These are phyloP conservation scores for Spondyliosoma cantharus DNA, from an alignment of 2,797 vertebrate species.

Conservation along the genomic window DNA sequence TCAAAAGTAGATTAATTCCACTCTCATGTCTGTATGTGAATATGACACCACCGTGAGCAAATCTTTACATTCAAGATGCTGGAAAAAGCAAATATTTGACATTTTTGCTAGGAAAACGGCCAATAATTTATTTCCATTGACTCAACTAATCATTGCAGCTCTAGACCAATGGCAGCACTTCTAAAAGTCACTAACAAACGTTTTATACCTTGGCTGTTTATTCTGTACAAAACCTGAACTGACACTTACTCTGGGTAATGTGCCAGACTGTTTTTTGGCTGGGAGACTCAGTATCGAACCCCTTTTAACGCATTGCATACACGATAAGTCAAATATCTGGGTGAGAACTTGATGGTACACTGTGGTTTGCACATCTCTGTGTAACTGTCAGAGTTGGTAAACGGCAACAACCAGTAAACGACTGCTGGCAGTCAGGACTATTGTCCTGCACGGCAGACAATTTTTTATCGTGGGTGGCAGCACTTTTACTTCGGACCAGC, in stretches of 20 bases:
- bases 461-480: constrained; percentile 62
- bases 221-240: neutral
- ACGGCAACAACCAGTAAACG: constrained; percentile 48
- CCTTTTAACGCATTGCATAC: constrained; percentile 13
- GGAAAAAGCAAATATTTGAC: too few species aligned
- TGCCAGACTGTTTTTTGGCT: constrained; percentile 11
- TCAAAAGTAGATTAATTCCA: neutral
- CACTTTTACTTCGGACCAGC: constrained; percentile 66
- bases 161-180: too few species aligned
- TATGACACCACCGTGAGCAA: too few species aligned
- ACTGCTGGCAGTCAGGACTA: constrained; percentile 58
- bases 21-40: neutral
- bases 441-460: constrained; percentile 56
- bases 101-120: too few species aligned
- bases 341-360: constrained; percentile 32
- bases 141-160: too few species aligned
- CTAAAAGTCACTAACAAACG: neutral
- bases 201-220: neutral
- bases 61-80: too few species aligned
- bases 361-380: constrained; percentile 36
- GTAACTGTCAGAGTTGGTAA: constrained; percentile 54
- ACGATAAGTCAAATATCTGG: constrained; percentile 10
- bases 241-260: neutral
- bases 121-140: too few species aligned
- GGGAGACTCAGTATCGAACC: neutral